Conservation (phyloP, 2,797 vertebrate genomes). For the Antennarius maculatus region DNA sequence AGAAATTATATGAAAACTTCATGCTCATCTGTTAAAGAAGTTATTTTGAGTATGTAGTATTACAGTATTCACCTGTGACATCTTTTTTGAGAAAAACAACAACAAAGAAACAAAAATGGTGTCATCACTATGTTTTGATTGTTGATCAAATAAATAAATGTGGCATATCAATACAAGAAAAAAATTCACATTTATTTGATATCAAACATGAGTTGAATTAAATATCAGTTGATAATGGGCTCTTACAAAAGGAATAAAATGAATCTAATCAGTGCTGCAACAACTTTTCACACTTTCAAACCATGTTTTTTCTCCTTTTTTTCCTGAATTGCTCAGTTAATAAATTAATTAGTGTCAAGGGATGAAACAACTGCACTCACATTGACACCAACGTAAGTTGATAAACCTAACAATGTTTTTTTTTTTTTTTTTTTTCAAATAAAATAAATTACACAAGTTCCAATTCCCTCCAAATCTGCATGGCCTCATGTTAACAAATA, state of each 20-base stretch:
- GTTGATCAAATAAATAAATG: background rate
- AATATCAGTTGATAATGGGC: constrained; percentile 97
- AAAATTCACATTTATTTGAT: constrained; percentile 99
- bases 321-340: constrained; percentile 73
- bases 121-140: background rate
- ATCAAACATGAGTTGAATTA: constrained; percentile 99
- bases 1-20: background rate
- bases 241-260: constrained; percentile 92
- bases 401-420: constrained; percentile 59
- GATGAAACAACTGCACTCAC: constrained; percentile 69
- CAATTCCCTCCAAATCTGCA: constrained; percentile 88
- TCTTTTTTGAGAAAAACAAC: too few species aligned
- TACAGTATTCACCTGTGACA: background rate
- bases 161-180: constrained; percentile 82
- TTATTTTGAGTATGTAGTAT: background rate
- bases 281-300: constrained; percentile 71
- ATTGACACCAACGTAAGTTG: constrained; percentile 61
- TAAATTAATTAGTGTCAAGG: constrained; percentile 84
- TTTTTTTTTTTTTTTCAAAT: constrained; percentile 77
- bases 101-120: background rate
- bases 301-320: constrained; percentile 57
- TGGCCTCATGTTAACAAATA: constrained; percentile 87
- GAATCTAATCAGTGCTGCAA: constrained; percentile 86
- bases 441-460: constrained; percentile 86
- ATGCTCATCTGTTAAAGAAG: background rate